phyloP scores from a whole-genome alignment of 2,797 vertebrate species.

The Diceros bicornis region DNA sequence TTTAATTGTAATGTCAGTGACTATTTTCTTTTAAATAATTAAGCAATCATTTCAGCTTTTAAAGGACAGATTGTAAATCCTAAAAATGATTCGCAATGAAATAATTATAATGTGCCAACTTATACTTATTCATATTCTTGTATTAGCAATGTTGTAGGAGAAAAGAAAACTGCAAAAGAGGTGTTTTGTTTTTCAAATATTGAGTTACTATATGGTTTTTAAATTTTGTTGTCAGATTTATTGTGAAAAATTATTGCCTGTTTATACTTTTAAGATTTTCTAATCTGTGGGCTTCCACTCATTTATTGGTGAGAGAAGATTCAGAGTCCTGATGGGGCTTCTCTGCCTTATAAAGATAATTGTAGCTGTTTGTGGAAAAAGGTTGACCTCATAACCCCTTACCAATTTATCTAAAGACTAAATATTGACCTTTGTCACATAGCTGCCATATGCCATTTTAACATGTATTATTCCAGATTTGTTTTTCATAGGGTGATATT shows the following conservation, averaged over 20 bases:
- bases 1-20: neutral
- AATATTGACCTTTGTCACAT: conserved; percentile 53
- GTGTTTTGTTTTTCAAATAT: conserved; percentile 31
- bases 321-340: neutral
- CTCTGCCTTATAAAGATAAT: neutral
- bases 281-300: neutral
- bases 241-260: conserved; percentile 48
- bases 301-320: neutral
- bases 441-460: conserved; percentile 44
- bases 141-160: neutral
- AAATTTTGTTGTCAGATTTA: neutral
- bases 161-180: conserved; percentile 16
- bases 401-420: neutral
- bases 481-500: conserved; percentile 37
- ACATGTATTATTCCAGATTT: conserved; percentile 15
- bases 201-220: neutral
- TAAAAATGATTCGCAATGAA: conserved; percentile 25
- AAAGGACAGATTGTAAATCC: conserved; percentile 35
- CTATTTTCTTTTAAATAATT: conserved; percentile 22
- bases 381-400: neutral
- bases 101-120: neutral
- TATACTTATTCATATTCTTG: neutral
- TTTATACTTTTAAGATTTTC: conserved; percentile 54
- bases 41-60: conserved; percentile 40
- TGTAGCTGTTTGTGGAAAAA: conserved; percentile 43